phyloP scores from a whole-genome alignment of 2,888 invertebrate genomes.

The Andrena bicolor region DNA sequence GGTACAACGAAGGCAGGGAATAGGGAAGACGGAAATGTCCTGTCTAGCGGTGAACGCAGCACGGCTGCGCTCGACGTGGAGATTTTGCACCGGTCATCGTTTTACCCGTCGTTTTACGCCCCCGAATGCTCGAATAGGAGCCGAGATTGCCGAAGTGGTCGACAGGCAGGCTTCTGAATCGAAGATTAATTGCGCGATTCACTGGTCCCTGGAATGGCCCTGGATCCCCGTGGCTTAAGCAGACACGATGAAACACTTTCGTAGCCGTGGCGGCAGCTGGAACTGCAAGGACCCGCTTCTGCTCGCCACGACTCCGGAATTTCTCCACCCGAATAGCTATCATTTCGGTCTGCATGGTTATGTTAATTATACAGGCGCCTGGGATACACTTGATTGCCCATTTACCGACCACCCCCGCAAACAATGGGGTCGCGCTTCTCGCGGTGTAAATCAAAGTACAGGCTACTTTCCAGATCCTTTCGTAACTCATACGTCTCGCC shows the following conservation, averaged over 20 bases:
- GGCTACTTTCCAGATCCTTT: not conserved
- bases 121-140: conserved; percentile 64
- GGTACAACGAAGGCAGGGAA: conserved; percentile 30
- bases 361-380: conserved; percentile 39
- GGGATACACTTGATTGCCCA: conserved; percentile 40
- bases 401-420: conserved; percentile 14
- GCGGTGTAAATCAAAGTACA: not conserved
- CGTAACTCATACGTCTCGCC: too few relatives aligned
- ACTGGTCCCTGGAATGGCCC: conserved; percentile 51
- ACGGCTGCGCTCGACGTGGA: conserved; percentile 31
- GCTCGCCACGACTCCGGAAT: conserved; percentile 29
- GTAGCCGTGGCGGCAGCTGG: conserved; percentile 16
- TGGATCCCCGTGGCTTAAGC: conserved; percentile 63
- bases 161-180: conserved; percentile 67
- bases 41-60: conserved; percentile 34
- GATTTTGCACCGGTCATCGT: conserved; percentile 72
- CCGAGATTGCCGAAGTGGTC: conserved; percentile 71
- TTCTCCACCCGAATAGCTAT: conserved; percentile 43
- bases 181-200: conserved; percentile 76
- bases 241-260: conserved; percentile 70
- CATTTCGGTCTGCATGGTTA: conserved; percentile 41
- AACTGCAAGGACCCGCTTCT: conserved; percentile 24
- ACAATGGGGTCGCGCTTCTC: not conserved
- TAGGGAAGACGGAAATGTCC: conserved; percentile 52
- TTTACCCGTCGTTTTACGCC: conserved; percentile 65